A percentile compares a stretch with the other conserved stretches of the same genome.
These are phyloP conservation scores for Anser brachyrhynchus DNA, from an alignment of 2,113 vertebrate genomes.

Conservation along the genomic window DNA sequence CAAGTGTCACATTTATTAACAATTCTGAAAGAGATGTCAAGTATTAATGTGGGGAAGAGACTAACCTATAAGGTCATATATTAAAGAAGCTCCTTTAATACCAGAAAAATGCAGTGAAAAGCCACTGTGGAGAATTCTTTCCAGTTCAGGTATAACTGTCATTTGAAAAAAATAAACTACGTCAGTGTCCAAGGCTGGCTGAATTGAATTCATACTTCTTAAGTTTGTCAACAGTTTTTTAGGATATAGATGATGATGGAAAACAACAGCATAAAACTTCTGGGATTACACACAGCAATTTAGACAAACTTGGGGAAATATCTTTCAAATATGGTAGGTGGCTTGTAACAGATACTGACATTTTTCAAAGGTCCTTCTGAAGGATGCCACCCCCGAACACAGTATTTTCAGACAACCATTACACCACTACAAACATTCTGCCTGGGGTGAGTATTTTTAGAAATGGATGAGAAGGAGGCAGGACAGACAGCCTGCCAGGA, in stretches of 20 bases:
- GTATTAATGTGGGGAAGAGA: not conserved
- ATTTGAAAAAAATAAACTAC: not conserved
- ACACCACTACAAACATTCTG: not conserved
- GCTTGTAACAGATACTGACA: not conserved
- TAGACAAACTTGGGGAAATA: not conserved
- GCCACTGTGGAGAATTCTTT: not conserved
- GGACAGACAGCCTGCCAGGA: slow-evolving; percentile 10
- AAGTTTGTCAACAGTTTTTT: not conserved
- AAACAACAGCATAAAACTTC: not conserved
- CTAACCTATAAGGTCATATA: not conserved
- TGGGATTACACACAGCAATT: not conserved
- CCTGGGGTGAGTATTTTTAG: not conserved
- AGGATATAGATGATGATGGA: not conserved
- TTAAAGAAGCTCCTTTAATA: not conserved
- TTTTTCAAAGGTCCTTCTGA: slow-evolving; percentile 21
- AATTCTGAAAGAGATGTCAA: not conserved
- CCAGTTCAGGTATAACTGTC: not conserved
- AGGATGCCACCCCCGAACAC: not conserved
- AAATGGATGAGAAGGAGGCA: not conserved
- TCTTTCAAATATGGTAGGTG: not conserved
- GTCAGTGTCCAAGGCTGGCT: not conserved
- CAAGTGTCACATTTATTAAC: not conserved
- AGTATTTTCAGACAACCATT: not conserved
- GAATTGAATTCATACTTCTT: not conserved
- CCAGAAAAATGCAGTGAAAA: not conserved